phyloP scores from a whole-genome alignment of 2,113 vertebrate genomes.

The Spilogale gracilis region DNA sequence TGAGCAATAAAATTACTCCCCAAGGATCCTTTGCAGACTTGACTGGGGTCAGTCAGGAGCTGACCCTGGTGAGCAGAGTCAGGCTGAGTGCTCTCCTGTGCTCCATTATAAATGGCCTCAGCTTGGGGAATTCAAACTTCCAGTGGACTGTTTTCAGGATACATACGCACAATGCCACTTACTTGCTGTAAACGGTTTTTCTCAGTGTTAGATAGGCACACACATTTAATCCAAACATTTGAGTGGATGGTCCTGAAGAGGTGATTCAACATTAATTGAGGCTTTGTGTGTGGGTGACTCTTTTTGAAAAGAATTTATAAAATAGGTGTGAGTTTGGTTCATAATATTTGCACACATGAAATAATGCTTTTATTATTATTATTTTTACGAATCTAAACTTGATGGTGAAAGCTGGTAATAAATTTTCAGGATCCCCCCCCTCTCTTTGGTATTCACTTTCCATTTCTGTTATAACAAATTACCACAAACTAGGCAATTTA shows the following conservation, averaged over 20 bases:
- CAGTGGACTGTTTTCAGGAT: background rate
- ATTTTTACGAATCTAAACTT: conserved; percentile 26
- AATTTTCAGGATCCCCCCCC: background rate
- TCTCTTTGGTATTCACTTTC: background rate
- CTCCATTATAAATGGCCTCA: background rate
- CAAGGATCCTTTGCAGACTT: background rate
- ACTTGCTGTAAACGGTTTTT: background rate
- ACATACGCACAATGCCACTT: background rate
- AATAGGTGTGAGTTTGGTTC: background rate
- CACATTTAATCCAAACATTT: background rate
- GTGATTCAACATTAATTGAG: background rate
- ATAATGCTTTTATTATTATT: background rate
- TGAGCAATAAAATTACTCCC: background rate
- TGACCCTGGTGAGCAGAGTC: background rate
- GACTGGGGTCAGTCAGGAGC: background rate
- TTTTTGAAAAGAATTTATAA: conserved; percentile 21
- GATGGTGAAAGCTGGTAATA: background rate
- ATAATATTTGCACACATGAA: background rate
- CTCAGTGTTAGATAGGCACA: background rate
- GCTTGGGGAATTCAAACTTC: background rate
- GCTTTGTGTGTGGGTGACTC: background rate
- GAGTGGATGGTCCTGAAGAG: background rate
- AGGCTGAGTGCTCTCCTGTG: fast-evolving
- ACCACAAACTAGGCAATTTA: background rate
- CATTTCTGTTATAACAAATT: background rate